Conservation (phyloP, 2,888 invertebrate genomes). For the Gymnoscelis rufifasciata region DNA sequence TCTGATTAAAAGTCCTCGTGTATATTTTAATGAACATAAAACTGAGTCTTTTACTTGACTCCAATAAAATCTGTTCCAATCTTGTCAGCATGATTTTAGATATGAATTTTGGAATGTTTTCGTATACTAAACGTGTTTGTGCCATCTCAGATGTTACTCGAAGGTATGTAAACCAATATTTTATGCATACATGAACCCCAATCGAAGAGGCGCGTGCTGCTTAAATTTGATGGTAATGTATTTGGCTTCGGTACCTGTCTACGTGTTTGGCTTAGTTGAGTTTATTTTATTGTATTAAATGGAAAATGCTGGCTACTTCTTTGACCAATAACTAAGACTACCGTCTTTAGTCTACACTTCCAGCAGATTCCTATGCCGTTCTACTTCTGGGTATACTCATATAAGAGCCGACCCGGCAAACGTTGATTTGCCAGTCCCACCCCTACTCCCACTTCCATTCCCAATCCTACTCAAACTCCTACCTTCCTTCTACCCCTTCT, state of each 20-base stretch:
- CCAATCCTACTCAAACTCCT: no score
- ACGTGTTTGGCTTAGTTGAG: conserved; percentile 2
- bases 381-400: no score
- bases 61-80: neutral
- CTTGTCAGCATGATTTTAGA: no score
- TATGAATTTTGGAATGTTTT: neutral
- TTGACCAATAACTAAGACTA: no score
- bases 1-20: neutral
- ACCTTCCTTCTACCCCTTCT: no score
- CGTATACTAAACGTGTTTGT: conserved; percentile 12
- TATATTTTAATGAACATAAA: neutral
- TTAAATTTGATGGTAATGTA: conserved; percentile 41
- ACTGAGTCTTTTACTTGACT: neutral
- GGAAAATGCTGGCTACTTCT: no score
- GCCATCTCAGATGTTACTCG: conserved; percentile 14
- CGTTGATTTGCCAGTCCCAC: no score
- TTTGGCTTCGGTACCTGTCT: conserved; percentile 21
- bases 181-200: conserved; percentile 48
- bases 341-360: no score
- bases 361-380: no score
- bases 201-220: conserved; percentile 38
- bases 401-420: no score
- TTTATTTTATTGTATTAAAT: no score
- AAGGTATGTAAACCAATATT: conserved; percentile 43
- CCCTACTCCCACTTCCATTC: no score